Evolutionary conservation across 2,113 vertebrate species (phyloP).

Genomic region (Syngnathus scovelli): DNA sequence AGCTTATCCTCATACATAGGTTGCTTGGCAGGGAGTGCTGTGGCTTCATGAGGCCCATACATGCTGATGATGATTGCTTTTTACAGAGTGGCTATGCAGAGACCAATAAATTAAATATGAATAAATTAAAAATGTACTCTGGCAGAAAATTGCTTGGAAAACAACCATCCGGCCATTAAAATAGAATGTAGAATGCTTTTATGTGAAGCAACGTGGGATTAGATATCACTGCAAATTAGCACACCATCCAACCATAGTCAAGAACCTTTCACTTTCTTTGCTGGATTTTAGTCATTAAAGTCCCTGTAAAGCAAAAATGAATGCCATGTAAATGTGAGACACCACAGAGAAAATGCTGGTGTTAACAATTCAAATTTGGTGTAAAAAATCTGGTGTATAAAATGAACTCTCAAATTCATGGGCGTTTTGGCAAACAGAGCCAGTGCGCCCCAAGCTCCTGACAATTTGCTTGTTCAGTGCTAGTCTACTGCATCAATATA

Average conservation of each 20-base stretch:
- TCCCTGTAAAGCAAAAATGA: constrained; percentile 82
- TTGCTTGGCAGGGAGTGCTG: constrained; percentile 57
- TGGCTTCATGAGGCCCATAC: constrained; percentile 73
- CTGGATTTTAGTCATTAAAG: constrained; percentile 85
- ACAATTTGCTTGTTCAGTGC: background rate
- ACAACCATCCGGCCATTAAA: constrained; percentile 77
- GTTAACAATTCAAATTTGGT: background rate
- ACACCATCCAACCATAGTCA: constrained; percentile 76
- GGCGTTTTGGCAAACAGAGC: no score
- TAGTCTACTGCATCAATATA: background rate
- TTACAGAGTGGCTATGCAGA: constrained; percentile 74
- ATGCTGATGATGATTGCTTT: constrained; percentile 72
- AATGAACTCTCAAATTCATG: no score
- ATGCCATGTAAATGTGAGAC: constrained; percentile 67
- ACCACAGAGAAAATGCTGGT: background rate
- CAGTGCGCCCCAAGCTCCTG: background rate
- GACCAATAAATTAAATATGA: constrained; percentile 80
- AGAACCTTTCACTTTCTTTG: constrained; percentile 83
- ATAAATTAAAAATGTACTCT: constrained; percentile 82
- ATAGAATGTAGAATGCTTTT: constrained; percentile 77
- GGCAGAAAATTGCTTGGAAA: constrained; percentile 82
- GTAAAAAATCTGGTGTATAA: no score
- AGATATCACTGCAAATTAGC: constrained; percentile 86
- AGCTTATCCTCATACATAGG: constrained; percentile 52
- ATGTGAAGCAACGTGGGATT: constrained; percentile 76